These are phyloP conservation scores for Cryptocephalus primarius DNA, from an alignment of 2,888 invertebrate genomes.

Conservation along the genomic window DNA sequence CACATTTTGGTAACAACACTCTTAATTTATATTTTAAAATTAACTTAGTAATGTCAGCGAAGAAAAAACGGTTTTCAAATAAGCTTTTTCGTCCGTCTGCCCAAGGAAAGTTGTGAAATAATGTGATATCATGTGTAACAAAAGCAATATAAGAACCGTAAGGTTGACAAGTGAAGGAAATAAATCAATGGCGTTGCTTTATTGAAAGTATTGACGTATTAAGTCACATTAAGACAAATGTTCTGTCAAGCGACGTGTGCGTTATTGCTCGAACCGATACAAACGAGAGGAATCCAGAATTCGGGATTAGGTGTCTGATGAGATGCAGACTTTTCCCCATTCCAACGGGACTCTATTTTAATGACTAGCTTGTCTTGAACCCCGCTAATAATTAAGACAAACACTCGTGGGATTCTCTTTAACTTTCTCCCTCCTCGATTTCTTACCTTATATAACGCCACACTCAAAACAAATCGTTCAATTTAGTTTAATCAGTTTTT, in stretches of 20 bases:
- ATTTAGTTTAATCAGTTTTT: too few relatives aligned
- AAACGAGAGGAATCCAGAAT: slow-evolving; percentile 23
- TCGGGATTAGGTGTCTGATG: slow-evolving; percentile 35
- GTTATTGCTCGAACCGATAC: slow-evolving; percentile 13
- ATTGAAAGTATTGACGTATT: slow-evolving; percentile 28
- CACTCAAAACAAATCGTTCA: too few relatives aligned
- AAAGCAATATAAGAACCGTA: slow-evolving; percentile 14
- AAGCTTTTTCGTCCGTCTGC: too few relatives aligned
- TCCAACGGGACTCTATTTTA: slow-evolving; percentile 36
- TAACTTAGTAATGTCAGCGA: too few relatives aligned
- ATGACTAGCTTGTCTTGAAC: slow-evolving; percentile 38
- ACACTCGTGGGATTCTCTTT: slow-evolving; percentile 34
- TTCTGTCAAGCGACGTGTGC: slow-evolving; percentile 30
- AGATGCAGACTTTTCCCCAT: slow-evolving; percentile 32
- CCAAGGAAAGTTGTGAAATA: slow-evolving; percentile 11
- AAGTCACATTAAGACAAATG: slow-evolving; percentile 33
- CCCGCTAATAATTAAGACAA: slow-evolving; percentile 39
- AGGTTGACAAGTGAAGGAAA: slow-evolving; percentile 17
- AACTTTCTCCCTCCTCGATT: slow-evolving; percentile 9
- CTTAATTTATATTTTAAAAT: too few relatives aligned
- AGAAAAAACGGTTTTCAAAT: too few relatives aligned
- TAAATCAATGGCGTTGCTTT: slow-evolving; percentile 25
- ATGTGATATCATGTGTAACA: slow-evolving; percentile 9
- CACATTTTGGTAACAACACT: too few relatives aligned
- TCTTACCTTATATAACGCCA: slow-evolving; percentile 10